phyloP scores from a whole-genome alignment of 2,113 vertebrate species.

The Eubucco bourcierii region DNA sequence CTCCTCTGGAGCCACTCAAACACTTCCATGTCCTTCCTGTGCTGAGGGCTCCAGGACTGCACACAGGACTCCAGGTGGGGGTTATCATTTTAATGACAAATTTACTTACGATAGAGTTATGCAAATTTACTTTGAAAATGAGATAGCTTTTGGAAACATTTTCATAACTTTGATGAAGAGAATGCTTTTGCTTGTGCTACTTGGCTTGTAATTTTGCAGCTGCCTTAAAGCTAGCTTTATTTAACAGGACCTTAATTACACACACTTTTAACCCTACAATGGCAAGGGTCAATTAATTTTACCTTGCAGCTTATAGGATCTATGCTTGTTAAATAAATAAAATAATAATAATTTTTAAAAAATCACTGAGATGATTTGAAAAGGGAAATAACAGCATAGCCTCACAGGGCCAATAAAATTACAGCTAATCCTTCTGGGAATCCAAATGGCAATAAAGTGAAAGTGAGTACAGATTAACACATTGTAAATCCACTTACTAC shows the following conservation, averaged over 20 bases:
- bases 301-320: conserved; percentile 19
- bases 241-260: conserved; percentile 48
- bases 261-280: conserved; percentile 22
- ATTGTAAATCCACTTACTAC: conserved; percentile 86
- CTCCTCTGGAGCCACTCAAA: too few species aligned
- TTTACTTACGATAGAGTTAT: background rate
- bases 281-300: conserved; percentile 60
- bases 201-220: background rate
- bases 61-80: too few species aligned
- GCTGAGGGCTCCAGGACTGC: too few species aligned
- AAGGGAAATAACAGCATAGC: conserved; percentile 77
- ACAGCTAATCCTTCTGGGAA: conserved; percentile 92
- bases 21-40: too few species aligned
- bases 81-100: background rate
- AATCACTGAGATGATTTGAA: conserved; percentile 57
- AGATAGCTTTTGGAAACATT: background rate
- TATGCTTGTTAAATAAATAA: conserved; percentile 66
- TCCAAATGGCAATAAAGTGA: conserved; percentile 92
- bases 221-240: background rate
- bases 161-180: background rate
- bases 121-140: background rate
- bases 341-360: background rate
- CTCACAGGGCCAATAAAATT: conserved; percentile 88
- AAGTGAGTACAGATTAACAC: conserved; percentile 87
- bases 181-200: background rate